phyloP scores from a whole-genome alignment of 2,113 vertebrate genomes.

The Hippolais icterina region DNA sequence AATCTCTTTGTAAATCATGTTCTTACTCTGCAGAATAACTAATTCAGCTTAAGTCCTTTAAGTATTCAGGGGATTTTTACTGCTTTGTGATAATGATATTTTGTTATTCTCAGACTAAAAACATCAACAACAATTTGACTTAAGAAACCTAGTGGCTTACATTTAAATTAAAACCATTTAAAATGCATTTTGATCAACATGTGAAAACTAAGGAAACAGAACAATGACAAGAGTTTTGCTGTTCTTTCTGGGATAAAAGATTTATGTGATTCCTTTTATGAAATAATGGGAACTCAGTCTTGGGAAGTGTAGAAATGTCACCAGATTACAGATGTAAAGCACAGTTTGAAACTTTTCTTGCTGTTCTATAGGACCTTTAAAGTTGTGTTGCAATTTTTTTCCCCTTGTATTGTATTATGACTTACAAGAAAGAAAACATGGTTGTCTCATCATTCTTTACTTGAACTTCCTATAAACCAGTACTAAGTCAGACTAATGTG shows the following conservation, averaged over 20 bases:
- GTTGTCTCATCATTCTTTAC: neutral
- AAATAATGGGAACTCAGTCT: neutral
- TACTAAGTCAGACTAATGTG: neutral
- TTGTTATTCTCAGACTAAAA: neutral
- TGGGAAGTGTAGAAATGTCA: neutral
- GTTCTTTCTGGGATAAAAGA: neutral
- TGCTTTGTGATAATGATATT: neutral
- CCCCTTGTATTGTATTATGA: neutral
- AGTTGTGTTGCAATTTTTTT: neutral
- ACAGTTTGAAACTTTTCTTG: neutral
- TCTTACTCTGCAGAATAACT: constrained; percentile 22
- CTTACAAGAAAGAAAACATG: neutral
- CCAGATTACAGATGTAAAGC: neutral
- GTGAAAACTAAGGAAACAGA: neutral
- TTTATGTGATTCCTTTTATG: neutral
- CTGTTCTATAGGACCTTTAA: neutral
- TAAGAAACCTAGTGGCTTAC: neutral
- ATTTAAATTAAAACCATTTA: neutral
- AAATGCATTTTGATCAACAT: neutral
- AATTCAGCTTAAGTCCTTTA: neutral
- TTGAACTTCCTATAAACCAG: neutral
- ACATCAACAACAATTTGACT: neutral
- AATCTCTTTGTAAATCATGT: neutral
- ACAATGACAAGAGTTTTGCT: neutral
- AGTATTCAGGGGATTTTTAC: neutral